Base-by-base conservation (phyloP, 1,140 invertebrate genomes). In the Drosophila miranda region DNA sequence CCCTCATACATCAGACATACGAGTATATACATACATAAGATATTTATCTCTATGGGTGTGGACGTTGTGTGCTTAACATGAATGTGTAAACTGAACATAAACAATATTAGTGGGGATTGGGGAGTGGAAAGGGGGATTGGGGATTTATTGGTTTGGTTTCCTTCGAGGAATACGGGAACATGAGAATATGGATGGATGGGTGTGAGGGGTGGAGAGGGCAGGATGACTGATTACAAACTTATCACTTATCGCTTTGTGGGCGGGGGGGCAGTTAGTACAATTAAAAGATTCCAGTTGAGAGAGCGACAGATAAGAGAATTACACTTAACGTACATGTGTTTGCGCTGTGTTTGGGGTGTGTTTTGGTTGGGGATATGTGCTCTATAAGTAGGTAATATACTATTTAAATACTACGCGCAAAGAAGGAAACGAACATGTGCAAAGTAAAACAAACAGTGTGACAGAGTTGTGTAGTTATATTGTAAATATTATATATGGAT, bases 401-500 rank as follows among this genome's bases (percentile, higher is more conserved):
- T 38, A 38, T 38, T 11, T 38, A 74, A 74, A 66, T 58, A 67
- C 73, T 75, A 75, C 55, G 64, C 61, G 55, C 70, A 67, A 74
- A 67, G 42, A 67, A 60, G 64, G 55, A 68, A 75, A 75, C 70
- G 63, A 72, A 67, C 73, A 69, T 80, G 80, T 80, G 80, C 77
- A 78, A 62, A 68, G 64, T 62, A 73, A 68, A 76, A 86, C 56
- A 86, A 80, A 84, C 77, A 81, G 66, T 86, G 68, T 75, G 62
- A 66, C 68, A 68, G 67, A 68, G 64, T 56, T 75, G 81, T 77
- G 61, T 69, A 44, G 42, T 57, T 49, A 45, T 63, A 45, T 66
- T 75, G 67, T 63, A 66, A 57, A 71, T 59, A 74, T 63, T 50
- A 51, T 75, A 61, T 60, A 75, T 80, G 80, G 38, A 66, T 80